Percentiles rank a stretch among this genome's conserved stretches.
These are phyloP conservation scores for Portunus trituberculatus DNA, from an alignment of 1,140 invertebrate species.

Conservation along the genomic window DNA sequence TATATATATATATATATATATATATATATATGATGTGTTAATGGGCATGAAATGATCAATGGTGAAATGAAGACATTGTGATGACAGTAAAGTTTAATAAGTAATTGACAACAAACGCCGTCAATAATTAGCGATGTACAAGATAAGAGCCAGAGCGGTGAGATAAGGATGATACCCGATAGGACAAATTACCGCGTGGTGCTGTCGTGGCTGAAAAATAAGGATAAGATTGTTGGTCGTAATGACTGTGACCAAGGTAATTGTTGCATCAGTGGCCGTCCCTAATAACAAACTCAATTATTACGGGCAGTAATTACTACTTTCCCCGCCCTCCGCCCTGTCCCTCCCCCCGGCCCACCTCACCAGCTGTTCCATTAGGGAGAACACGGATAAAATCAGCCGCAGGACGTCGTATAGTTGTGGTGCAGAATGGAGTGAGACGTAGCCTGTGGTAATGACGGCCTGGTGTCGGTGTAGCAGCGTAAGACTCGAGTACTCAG, in stretches of 20 bases:
- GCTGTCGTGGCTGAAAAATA: not conserved
- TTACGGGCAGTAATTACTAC: not conserved
- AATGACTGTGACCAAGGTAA: slow-evolving; percentile 22
- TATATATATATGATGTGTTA: too few species aligned
- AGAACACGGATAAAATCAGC: slow-evolving; percentile 21
- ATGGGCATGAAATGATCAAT: too few species aligned
- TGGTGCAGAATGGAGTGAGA: not conserved
- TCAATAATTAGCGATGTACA: not conserved
- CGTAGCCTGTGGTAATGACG: not conserved
- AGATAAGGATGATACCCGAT: slow-evolving; percentile 12
- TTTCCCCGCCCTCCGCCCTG: not conserved
- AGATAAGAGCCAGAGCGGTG: not conserved
- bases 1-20: too few species aligned
- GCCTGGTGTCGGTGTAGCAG: not conserved
- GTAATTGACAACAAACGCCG: not conserved
- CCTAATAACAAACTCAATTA: slow-evolving; percentile 24
- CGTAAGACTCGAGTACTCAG: not conserved
- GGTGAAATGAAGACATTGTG: not conserved
- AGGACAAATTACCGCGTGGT: not conserved
- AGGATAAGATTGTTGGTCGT: not conserved
- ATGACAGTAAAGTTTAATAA: not conserved
- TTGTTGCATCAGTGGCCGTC: slow-evolving; percentile 8
- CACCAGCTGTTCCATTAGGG: not conserved
- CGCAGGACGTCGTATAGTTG: not conserved
- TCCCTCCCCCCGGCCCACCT: not conserved